Evolutionary conservation across 2,113 vertebrate genomes (phyloP).

Genomic region (Limnothrissa miodon): DNA sequence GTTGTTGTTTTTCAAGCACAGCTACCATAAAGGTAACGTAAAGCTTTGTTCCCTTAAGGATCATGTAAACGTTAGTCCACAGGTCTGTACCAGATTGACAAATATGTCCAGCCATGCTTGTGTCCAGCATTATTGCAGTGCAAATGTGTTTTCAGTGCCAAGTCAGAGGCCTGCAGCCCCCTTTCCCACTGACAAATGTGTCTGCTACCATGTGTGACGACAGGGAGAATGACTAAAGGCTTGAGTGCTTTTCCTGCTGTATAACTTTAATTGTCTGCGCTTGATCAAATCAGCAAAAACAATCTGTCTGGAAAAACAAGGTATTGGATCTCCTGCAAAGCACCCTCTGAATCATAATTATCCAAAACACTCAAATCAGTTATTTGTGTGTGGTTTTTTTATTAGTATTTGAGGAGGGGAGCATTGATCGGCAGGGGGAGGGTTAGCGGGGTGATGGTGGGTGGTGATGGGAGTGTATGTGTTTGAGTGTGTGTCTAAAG

Average conservation of each 20-base stretch:
- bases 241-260: not conserved
- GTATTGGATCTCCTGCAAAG: not conserved
- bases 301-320: not conserved
- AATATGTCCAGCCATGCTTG: not conserved
- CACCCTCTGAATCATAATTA: not conserved
- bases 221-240: not conserved
- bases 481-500: conserved; percentile 28
- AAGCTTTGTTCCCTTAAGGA: no score
- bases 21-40: not conserved
- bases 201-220: not conserved
- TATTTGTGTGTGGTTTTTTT: conserved; percentile 10
- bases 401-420: conserved; percentile 13
- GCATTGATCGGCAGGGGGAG: conserved; percentile 37
- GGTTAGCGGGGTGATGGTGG: not conserved
- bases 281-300: conserved; percentile 1
- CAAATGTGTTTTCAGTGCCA: not conserved
- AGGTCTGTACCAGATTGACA: no score
- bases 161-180: not conserved
- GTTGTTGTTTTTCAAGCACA: no score
- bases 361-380: conserved; percentile 24
- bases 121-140: not conserved
- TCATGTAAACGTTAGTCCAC: not conserved
- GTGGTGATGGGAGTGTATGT: not conserved
- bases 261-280: not conserved
- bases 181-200: not conserved